These are phyloP conservation scores for Harmothoe impar DNA, from an alignment of 2,888 invertebrate genomes.

Conservation along the genomic window DNA sequence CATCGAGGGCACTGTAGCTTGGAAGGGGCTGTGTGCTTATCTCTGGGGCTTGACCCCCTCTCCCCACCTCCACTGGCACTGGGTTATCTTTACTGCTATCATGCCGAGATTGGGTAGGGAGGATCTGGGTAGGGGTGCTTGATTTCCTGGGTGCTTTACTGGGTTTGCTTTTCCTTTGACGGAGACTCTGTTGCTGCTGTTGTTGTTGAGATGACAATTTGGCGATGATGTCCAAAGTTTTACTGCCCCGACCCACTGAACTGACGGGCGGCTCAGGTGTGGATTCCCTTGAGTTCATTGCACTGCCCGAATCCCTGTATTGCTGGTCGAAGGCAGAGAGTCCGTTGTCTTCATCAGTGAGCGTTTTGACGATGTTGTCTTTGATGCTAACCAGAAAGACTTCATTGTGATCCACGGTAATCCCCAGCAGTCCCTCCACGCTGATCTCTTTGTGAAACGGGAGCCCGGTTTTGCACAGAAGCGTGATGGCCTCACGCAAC, in stretches of 20 bases:
- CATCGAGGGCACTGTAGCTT: background rate
- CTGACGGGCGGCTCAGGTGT: conserved; percentile 26
- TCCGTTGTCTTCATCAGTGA: conserved; percentile 53
- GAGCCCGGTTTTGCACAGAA: conserved; percentile 54
- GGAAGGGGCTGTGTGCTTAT: background rate
- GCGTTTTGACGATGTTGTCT: conserved; percentile 55
- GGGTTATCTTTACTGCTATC: background rate
- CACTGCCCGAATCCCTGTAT: conserved; percentile 42
- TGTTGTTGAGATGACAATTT: conserved; percentile 21
- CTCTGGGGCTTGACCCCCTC: background rate
- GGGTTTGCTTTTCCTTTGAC: conserved; percentile 32
- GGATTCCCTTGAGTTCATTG: conserved; percentile 40
- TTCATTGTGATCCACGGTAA: conserved; percentile 61
- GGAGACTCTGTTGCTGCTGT: background rate
- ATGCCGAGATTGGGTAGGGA: conserved; percentile 25
- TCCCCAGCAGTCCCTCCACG: conserved; percentile 59
- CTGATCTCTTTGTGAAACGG: conserved; percentile 56
- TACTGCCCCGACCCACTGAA: conserved; percentile 30
- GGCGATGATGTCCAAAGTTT: conserved; percentile 43
- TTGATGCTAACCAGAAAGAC: conserved; percentile 60
- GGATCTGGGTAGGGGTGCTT: conserved; percentile 45
- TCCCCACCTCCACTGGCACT: background rate
- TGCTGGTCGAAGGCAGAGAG: conserved; percentile 46
- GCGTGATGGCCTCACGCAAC: conserved; percentile 54
- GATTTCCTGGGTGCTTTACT: conserved; percentile 53